Conservation (phyloP, 2,888 invertebrate species). For the Hoplodrina blanda region DNA sequence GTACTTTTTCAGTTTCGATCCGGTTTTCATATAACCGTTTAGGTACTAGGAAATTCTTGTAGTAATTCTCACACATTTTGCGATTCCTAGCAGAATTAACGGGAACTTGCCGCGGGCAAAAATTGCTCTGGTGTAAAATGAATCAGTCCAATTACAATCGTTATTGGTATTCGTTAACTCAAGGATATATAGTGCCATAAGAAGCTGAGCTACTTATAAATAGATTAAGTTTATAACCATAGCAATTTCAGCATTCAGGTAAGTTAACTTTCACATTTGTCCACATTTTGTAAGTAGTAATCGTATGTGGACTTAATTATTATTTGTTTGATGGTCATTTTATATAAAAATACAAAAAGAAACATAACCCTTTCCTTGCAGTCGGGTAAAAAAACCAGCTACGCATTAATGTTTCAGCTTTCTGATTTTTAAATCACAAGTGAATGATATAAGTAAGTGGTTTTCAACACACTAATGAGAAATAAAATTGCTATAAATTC, state of each 20-base stretch:
- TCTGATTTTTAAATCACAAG: constrained; percentile 1
- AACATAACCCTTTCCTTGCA: too few relatives aligned
- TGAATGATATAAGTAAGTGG: not conserved
- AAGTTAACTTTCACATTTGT: not conserved
- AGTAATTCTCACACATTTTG: constrained; percentile 24
- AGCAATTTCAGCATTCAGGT: constrained; percentile 13
- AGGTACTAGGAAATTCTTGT: not conserved
- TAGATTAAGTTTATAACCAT: constrained; percentile 39
- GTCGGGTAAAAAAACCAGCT: too few relatives aligned
- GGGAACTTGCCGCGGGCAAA: constrained; percentile 29
- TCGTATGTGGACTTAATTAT: not conserved
- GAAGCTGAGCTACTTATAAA: constrained; percentile 42
- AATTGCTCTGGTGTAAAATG: constrained; percentile 45
- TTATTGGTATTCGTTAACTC: constrained; percentile 58
- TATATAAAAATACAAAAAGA: not conserved
- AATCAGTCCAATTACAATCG: constrained; percentile 48
- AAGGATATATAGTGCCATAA: constrained; percentile 44
- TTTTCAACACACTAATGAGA: too few relatives aligned
- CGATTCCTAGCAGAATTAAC: constrained; percentile 22
- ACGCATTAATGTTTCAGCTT: not conserved
- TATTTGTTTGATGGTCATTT: not conserved
- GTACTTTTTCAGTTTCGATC: too few relatives aligned
- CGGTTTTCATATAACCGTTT: too few relatives aligned
- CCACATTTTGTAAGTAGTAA: not conserved
- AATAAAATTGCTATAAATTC: too few relatives aligned